Evolutionary conservation across 2,113 vertebrate species (phyloP), one percentile per base, ranked within the genome.

Genomic region (Scolopax mira): DNA sequence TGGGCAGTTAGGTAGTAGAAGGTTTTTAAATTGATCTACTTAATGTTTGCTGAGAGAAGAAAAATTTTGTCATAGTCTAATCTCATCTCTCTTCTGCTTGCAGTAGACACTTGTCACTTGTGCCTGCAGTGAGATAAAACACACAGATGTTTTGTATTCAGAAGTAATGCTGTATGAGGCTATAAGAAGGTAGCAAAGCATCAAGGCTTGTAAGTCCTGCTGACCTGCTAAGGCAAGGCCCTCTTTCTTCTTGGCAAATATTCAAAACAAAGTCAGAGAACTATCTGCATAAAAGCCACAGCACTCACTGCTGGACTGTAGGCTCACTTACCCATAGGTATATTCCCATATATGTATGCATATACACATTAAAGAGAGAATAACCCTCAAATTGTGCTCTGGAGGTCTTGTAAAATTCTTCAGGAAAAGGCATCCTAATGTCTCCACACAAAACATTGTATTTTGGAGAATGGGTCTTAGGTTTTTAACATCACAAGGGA

Each of bases 11-110:
- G 51, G 30, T 18, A 85, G n/a, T n/a, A 48, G 35, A 33, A 67
- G 4, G 5, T 11, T 64, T 79, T 77, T 11, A 66, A 24, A 62
- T 24, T 61, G 21, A 85, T 6, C 5, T 2, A 25, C 19, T 79
- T 5, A 48, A n/a, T 3, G 33, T 72, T 21, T 39, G 14, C 54
- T 49, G 28, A 19, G 2, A 74, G 30, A 74, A 90, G 27, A 24
- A 90, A 95, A 93, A 61, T 8, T 5, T 44, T 67, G 6, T 39
- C 25, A 48, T 6, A 3, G 22, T 18, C 35, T 64, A 54, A 55
- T 21, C 2, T 0, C 6, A 55, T 21, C 2, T 0, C 6, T 71
- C 21, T 5, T 7, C 51, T 78, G 33, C 55, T 64, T 78, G 27
- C 42, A 84, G 61, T 22, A 87, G 28, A 27, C 18, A 46, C 3